Evolutionary conservation across 1,140 invertebrate genomes (phyloP), one percentile per base, ranked within the genome.

Genomic region (Drosophila tani): DNA sequence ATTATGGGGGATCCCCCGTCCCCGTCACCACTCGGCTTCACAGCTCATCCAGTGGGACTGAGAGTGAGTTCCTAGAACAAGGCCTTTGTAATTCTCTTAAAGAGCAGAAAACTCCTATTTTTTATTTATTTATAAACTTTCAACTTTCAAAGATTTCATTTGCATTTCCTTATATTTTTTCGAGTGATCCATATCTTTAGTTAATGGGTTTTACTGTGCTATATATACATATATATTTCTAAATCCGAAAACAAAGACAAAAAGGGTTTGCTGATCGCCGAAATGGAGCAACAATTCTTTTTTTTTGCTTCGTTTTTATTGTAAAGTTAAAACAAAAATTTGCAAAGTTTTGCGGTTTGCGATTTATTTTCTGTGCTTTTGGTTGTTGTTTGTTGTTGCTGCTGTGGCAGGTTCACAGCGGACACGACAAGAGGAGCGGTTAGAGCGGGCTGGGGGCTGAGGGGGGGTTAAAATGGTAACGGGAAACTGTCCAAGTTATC

Each of bases 331-430:
- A 71, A 60, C 15, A 64, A 80, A 67, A 68, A 59, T 74, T 74
- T 74, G 46, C 70, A 51, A 74, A 73, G 55, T 74, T 59, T 73
- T 51, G 60, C 46, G 70, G 82, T 64, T 84, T 77, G 64, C 70
- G 69, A 82, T 83, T 74, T 73, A 74, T 59, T 83, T 83, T 82
- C 46, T 17, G 24, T 57, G 32, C 56, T 43, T 78, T 49, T 19
- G 14, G 40, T 70, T 58, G 29, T 11, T 53, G 53, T 38, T 29
- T 45, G 38, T 58, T 43, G 12, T 41, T 47, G 64, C 73, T 71
- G 65, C 58, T 65, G 82, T 69, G 65, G 82, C 82, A 84, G 81
- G 82, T 84, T 84, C 82, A 85, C 73, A 73, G 50, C 82, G 63
- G 81, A 84, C 66, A 75, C 55, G 66, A 75, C 73, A 35, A 40